A percentile compares a stretch with the other conserved stretches of the same genome.
phyloP scores from a whole-genome alignment of 1,140 invertebrate species.

The Pseudomyrmex concolor region DNA sequence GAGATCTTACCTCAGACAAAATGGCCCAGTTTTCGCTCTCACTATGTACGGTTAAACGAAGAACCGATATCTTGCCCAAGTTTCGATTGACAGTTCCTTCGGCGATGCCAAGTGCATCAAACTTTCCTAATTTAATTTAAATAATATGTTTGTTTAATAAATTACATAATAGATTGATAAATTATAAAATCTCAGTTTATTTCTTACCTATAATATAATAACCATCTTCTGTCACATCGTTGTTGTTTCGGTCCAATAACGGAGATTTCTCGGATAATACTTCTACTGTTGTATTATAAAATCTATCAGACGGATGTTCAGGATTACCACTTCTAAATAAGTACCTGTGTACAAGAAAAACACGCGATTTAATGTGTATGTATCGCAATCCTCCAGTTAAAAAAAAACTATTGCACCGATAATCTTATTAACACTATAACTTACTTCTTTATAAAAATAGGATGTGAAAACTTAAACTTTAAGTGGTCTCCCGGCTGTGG shows the following conservation, averaged over 20 bases:
- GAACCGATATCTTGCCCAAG: constrained; percentile 89
- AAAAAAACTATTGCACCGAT: neutral
- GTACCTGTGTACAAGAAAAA: constrained; percentile 86
- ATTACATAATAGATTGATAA: constrained; percentile 14
- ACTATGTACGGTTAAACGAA: constrained; percentile 91
- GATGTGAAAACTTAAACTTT: constrained; percentile 92
- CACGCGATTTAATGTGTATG: neutral
- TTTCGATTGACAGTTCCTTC: constrained; percentile 89
- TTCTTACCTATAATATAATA: constrained; percentile 89
- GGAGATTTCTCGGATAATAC: constrained; percentile 87
- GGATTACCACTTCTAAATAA: constrained; percentile 96
- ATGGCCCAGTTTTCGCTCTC: constrained; percentile 96
- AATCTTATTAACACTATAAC: neutral
- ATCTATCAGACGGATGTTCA: constrained; percentile 95
- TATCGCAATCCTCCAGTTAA: too few species aligned
- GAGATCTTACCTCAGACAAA: constrained; percentile 91
- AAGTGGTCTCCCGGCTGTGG: constrained; percentile 94
- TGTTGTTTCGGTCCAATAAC: constrained; percentile 80
- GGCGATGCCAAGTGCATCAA: constrained; percentile 92
- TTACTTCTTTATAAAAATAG: constrained; percentile 92
- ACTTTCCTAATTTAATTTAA: constrained; percentile 87
- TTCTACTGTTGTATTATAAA: constrained; percentile 96
- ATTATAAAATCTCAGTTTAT: constrained; percentile 9
- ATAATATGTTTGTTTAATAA: neutral
- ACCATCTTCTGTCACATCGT: constrained; percentile 89